phyloP scores from a whole-genome alignment of 92 coral and sea anemone genomes.

The Zoanthus solanderi region DNA sequence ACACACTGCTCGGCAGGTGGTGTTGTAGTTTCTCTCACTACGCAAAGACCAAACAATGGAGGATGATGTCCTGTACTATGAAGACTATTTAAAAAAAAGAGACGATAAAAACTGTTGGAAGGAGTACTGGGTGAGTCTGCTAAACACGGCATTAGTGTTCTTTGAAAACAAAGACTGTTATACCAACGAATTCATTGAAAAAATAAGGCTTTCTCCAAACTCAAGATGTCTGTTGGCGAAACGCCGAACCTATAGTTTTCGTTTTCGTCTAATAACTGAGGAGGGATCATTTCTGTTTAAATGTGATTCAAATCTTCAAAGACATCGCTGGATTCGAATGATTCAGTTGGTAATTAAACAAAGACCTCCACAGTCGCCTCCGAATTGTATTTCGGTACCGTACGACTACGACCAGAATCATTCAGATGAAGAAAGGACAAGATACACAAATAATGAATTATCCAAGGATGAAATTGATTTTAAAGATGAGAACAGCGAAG shows the following conservation, averaged over 20 bases:
- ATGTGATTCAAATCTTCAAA: conserved; percentile 83
- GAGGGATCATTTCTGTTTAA: conserved; percentile 67
- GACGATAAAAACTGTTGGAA: conserved; percentile 68
- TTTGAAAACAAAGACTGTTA: conserved; percentile 64
- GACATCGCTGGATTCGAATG: conserved; percentile 94
- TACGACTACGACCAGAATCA: conserved; percentile 38
- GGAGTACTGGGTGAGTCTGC: conserved; percentile 76
- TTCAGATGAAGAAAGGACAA: neutral
- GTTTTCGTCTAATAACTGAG: conserved; percentile 75
- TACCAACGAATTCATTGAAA: conserved; percentile 67
- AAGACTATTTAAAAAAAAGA: conserved; percentile 65
- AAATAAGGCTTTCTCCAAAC: conserved; percentile 60
- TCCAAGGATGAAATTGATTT: conserved; percentile 14
- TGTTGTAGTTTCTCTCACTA: neutral
- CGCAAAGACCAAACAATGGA: neutral
- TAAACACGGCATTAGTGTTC: conserved; percentile 63
- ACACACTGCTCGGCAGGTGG: neutral
- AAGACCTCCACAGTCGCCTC: conserved; percentile 62
- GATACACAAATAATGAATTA: neutral
- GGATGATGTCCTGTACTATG: conserved; percentile 54
- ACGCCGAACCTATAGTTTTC: conserved; percentile 78
- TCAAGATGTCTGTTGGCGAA: conserved; percentile 72
- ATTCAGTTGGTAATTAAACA: conserved; percentile 68
- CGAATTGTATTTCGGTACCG: conserved; percentile 29
- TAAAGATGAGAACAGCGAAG: neutral